Conservation (phyloP, 2,113 vertebrate genomes). For the Zosterops japonicus region DNA sequence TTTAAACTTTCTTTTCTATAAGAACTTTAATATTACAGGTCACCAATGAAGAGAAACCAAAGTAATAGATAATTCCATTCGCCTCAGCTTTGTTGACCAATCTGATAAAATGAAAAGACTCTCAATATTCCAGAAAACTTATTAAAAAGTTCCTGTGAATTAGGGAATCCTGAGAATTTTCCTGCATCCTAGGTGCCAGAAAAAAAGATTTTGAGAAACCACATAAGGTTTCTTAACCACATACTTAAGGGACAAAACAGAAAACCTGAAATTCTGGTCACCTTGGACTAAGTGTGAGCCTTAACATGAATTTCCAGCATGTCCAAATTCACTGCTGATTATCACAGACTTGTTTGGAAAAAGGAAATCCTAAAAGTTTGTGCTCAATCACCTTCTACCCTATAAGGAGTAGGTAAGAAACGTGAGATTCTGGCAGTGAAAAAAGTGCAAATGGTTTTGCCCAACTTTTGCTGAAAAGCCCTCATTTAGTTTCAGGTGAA, state of each 20-base stretch:
- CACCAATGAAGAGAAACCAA: not conserved
- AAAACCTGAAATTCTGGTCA: not conserved
- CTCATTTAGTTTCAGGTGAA: not conserved
- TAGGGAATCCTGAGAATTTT: not conserved
- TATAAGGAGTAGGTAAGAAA: not conserved
- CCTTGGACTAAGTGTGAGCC: not conserved
- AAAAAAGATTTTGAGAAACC: not conserved
- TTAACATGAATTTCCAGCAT: not conserved
- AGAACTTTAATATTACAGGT: not conserved
- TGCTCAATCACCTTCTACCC: rapidly evolving
- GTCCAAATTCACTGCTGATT: not conserved
- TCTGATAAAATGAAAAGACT: not conserved
- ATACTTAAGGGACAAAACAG: not conserved
- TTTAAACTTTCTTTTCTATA: not conserved
- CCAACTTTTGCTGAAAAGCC: not conserved
- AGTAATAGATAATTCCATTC: not conserved
- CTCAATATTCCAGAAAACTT: rapidly evolving
- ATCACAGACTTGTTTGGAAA: not conserved
- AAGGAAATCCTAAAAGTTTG: rapidly evolving
- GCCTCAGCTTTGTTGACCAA: not conserved
- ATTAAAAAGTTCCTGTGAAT: rapidly evolving
- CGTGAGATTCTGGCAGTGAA: not conserved
- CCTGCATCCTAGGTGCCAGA: rapidly evolving
- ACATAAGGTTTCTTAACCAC: too few relatives aligned
- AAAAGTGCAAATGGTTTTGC: not conserved